phyloP scores from a whole-genome alignment of 2,888 invertebrate species.

The Hybos culiciformis region DNA sequence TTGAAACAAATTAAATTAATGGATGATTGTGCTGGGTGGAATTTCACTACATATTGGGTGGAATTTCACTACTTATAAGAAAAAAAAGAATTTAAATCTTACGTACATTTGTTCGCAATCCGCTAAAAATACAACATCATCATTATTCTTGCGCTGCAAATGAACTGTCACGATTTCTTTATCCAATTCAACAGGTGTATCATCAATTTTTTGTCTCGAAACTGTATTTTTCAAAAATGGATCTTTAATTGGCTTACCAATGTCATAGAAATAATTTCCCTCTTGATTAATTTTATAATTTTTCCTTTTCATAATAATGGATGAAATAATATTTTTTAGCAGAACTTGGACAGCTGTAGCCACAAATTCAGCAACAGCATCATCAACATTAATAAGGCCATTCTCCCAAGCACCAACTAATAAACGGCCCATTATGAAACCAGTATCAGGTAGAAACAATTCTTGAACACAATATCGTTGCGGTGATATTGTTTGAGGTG shows the following conservation, averaged over 20 bases:
- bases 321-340: conserved; percentile 66
- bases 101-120: conserved; percentile 47
- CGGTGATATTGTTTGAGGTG: conserved; percentile 25
- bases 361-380: conserved; percentile 68
- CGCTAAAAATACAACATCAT: conserved; percentile 60
- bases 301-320: conserved; percentile 66
- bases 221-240: conserved; percentile 65
- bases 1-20: conserved; percentile 25
- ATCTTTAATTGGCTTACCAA: conserved; percentile 65
- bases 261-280: conserved; percentile 59
- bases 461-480: conserved; percentile 54
- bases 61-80: neutral
- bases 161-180: conserved; percentile 47
- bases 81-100: neutral
- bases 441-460: conserved; percentile 68
- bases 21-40: neutral
- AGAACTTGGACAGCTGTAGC: conserved; percentile 67
- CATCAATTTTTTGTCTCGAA: conserved; percentile 48
- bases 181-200: conserved; percentile 43
- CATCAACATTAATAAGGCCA: conserved; percentile 72
- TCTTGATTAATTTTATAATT: conserved; percentile 60
- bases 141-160: conserved; percentile 59
- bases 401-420: conserved; percentile 81
- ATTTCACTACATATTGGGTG: too few relatives aligned
- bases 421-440: conserved; percentile 68